These are phyloP conservation scores for Odocoileus hemionus DNA, from an alignment of 2,113 vertebrate genomes.

Conservation along the genomic window DNA sequence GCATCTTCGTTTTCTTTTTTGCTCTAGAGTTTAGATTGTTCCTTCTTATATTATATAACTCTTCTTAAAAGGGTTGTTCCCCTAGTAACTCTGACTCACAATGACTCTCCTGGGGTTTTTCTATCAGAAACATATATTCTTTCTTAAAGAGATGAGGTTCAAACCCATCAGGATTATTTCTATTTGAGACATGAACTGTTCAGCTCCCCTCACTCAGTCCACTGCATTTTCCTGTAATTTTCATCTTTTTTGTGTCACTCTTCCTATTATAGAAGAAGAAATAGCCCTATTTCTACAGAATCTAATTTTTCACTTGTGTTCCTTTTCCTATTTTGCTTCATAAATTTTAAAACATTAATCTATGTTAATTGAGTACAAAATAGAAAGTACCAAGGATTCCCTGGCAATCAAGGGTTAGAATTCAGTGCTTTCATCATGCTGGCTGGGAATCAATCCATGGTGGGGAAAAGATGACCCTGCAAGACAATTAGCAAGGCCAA, in stretches of 20 bases:
- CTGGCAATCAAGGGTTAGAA: not conserved
- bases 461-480: not conserved
- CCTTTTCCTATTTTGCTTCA: not conserved
- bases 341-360: not conserved
- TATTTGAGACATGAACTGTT: not conserved
- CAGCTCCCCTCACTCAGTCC: not conserved
- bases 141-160: not conserved
- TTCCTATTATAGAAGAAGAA: not conserved
- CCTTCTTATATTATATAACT: not conserved
- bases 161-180: not conserved
- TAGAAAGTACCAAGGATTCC: not conserved
- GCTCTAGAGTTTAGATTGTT: not conserved
- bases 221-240: not conserved
- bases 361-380: not conserved
- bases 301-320: not conserved
- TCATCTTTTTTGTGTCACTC: not conserved
- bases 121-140: not conserved
- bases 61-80: not conserved
- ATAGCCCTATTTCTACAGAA: not conserved
- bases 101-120: not conserved
- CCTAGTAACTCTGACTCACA: not conserved
- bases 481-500: not conserved
- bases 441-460: accelerated
- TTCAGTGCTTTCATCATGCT: not conserved
- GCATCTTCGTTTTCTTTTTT: not conserved